Conservation (phyloP, 1,140 invertebrate species). For the Scaptomyza graminum region DNA sequence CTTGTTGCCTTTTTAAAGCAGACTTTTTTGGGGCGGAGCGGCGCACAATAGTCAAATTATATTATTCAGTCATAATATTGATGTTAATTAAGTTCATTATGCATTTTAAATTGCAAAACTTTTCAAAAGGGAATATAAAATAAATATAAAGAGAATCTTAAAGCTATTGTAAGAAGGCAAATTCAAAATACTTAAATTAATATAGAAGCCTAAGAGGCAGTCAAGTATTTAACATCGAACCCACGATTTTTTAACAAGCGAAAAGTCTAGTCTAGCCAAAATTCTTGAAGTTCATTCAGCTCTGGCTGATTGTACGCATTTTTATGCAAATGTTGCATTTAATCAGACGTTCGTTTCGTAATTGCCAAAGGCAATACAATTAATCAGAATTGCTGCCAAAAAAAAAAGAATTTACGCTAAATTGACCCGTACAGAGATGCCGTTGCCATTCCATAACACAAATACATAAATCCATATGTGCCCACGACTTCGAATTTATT, state of each 20-base stretch:
- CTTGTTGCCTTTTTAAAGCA: slow-evolving; percentile 48
- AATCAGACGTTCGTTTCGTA: slow-evolving; percentile 63
- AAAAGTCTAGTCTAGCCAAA: not conserved
- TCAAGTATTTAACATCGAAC: not conserved
- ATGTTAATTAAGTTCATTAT: not conserved
- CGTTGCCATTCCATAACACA: slow-evolving; percentile 34
- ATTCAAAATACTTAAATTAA: no score
- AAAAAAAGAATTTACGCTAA: slow-evolving; percentile 65
- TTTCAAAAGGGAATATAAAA: not conserved
- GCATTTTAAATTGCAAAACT: not conserved
- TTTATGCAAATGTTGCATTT: slow-evolving; percentile 44
- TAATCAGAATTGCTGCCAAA: slow-evolving; percentile 63
- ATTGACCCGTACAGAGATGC: slow-evolving; percentile 64
- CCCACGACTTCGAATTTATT: slow-evolving; percentile 4
- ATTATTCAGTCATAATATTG: slow-evolving; percentile 21
- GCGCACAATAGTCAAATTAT: slow-evolving; percentile 15
- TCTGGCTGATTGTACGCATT: not conserved
- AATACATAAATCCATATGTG: not conserved
- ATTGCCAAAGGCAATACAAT: slow-evolving; percentile 71
- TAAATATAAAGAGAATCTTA: not conserved
- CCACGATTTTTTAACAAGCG: no score
- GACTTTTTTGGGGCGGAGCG: not conserved
- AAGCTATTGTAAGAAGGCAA: not conserved
- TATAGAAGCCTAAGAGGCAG: no score
- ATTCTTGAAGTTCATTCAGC: not conserved